Conservation (phyloP, 2,797 vertebrate genomes). For the Gymnodraco acuticeps region DNA sequence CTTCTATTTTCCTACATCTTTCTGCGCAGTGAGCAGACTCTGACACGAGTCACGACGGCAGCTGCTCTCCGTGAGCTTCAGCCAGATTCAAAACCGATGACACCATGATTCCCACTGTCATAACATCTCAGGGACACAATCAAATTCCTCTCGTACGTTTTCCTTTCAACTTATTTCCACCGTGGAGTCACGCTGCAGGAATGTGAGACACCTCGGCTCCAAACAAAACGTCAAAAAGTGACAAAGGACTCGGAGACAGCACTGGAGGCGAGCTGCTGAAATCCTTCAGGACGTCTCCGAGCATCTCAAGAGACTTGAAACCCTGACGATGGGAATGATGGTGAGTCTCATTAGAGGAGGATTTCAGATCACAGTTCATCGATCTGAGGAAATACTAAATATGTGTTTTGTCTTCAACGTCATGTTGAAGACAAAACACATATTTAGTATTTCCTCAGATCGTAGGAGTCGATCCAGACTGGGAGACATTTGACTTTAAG, state of each 20-base stretch:
- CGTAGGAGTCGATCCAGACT: too few relatives aligned
- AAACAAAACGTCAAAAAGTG: constrained; percentile 37
- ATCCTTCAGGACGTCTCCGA: neutral
- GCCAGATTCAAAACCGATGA: constrained; percentile 22
- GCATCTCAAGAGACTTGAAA: neutral
- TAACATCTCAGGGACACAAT: constrained; percentile 63
- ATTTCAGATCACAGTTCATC: neutral
- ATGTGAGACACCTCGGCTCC: constrained; percentile 7
- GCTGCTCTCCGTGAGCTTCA: constrained; percentile 34
- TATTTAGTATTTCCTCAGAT: neutral
- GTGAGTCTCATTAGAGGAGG: neutral
- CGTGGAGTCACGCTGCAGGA: constrained; percentile 30
- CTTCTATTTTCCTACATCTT: too few relatives aligned
- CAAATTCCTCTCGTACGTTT: constrained; percentile 40
- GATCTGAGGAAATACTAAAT: neutral
- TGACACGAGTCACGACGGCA: constrained; percentile 32
- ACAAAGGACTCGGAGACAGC: constrained; percentile 16
- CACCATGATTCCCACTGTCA: constrained; percentile 60
- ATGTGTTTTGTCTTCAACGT: neutral
- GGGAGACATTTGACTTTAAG: too few relatives aligned
- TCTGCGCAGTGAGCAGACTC: constrained; percentile 13
- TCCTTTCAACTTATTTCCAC: constrained; percentile 34
- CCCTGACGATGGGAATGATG: neutral
- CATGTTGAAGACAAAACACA: neutral
- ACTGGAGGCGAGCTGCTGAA: neutral